A percentile compares a stretch with the other conserved stretches of the same genome.
Conservation (phyloP, 2,797 vertebrate species). For the Pachyuromys duprasi region DNA sequence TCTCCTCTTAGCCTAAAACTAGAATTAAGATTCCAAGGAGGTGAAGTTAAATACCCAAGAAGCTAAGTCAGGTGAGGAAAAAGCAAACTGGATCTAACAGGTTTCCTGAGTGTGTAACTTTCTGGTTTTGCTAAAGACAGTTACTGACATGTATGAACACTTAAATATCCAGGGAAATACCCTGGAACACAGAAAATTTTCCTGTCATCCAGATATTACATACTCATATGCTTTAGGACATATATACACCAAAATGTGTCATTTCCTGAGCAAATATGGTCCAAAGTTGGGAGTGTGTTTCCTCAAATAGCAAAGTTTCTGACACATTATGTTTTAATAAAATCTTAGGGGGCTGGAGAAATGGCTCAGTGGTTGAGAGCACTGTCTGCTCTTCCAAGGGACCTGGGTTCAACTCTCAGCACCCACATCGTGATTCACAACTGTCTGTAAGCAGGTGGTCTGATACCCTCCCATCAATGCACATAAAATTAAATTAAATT, state of each 20-base stretch:
- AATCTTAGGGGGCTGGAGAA: too few relatives aligned
- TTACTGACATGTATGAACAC: background rate
- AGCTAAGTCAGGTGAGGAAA: background rate
- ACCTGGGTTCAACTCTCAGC: too few relatives aligned
- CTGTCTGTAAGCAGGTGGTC: too few relatives aligned
- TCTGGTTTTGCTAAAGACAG: background rate
- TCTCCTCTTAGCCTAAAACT: background rate
- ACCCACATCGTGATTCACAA: too few relatives aligned
- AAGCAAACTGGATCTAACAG: accelerated
- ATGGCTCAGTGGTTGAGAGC: too few relatives aligned
- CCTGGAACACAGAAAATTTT: background rate
- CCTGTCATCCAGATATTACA: background rate
- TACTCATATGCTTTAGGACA: background rate
- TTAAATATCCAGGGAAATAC: background rate
- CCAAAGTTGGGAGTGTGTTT: background rate
- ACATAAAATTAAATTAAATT: too few relatives aligned
- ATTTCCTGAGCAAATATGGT: background rate
- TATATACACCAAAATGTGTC: background rate
- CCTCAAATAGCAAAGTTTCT: background rate
- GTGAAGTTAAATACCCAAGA: background rate
- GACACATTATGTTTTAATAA: background rate
- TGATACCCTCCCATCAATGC: too few relatives aligned
- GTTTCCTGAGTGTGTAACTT: background rate
- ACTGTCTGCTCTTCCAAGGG: too few relatives aligned
- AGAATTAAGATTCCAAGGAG: background rate